Percentiles rank a stretch among this genome's conserved stretches.
phyloP scores from a whole-genome alignment of 2,888 invertebrate genomes.

The Agrotis exclamationis region DNA sequence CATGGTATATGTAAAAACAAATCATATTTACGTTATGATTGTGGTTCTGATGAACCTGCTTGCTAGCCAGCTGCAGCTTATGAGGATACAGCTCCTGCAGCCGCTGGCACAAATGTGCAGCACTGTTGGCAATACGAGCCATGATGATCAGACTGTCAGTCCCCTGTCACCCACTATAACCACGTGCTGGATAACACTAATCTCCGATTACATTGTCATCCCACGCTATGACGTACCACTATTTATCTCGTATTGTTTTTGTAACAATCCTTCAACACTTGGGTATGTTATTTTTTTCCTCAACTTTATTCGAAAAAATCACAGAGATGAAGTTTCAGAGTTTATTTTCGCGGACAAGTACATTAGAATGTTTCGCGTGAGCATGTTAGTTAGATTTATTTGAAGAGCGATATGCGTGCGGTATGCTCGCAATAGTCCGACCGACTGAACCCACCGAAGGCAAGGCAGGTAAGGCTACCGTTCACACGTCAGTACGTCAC shows the following conservation, averaged over 20 bases:
- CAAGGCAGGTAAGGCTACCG: constrained; percentile 22
- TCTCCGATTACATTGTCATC: constrained; percentile 60
- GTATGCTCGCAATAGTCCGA: constrained; percentile 49
- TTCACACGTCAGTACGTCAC: constrained; percentile 47
- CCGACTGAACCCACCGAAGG: constrained; percentile 59
- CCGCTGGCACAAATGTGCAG: constrained; percentile 84
- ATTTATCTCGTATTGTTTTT: constrained; percentile 57
- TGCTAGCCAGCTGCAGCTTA: constrained; percentile 78
- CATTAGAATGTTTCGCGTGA: not conserved
- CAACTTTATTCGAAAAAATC: constrained; percentile 17
- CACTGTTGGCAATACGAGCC: constrained; percentile 84
- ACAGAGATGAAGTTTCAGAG: constrained; percentile 38
- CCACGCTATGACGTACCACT: constrained; percentile 58
- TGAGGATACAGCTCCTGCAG: constrained; percentile 87
- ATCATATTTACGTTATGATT: constrained; percentile 54
- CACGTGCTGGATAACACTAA: constrained; percentile 70
- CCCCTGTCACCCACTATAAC: constrained; percentile 43
- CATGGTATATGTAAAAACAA: not conserved
- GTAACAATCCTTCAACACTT: constrained; percentile 49
- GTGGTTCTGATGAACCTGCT: constrained; percentile 73
- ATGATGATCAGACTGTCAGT: constrained; percentile 65
- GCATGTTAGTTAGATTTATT: constrained; percentile 9
- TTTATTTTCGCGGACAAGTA: constrained; percentile 19
- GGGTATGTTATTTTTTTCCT: constrained; percentile 25
- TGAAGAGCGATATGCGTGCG: constrained; percentile 61